Percentiles rank a stretch among this genome's conserved stretches.
phyloP scores from a whole-genome alignment of 2,888 invertebrate genomes.

The Nebria salina region DNA sequence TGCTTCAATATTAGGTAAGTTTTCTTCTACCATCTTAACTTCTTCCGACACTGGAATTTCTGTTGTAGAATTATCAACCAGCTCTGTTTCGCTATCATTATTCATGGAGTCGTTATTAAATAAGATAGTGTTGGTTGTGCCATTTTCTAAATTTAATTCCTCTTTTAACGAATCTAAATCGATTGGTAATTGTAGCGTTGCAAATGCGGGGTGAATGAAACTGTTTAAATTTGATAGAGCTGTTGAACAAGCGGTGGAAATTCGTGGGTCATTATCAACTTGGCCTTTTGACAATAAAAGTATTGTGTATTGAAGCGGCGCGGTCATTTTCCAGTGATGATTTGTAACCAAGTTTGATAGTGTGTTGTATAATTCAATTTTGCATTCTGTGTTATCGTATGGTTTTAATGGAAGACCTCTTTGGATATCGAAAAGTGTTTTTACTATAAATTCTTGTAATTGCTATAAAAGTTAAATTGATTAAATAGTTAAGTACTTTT shows the following conservation, averaged over 20 bases:
- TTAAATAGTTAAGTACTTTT: not conserved
- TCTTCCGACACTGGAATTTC: constrained; percentile 9
- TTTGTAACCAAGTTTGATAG: constrained; percentile 35
- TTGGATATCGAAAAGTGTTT: constrained; percentile 43
- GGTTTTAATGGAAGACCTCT: constrained; percentile 38
- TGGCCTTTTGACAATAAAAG: constrained; percentile 46
- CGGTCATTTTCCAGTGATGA: constrained; percentile 39
- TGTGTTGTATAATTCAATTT: constrained; percentile 45
- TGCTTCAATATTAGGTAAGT: not conserved
- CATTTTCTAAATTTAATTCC: constrained; percentile 24
- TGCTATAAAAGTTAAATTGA: constrained; percentile 30
- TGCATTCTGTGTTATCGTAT: constrained; percentile 40
- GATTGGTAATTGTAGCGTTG: constrained; percentile 33
- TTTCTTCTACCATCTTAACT: not conserved
- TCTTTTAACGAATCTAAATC: constrained; percentile 28
- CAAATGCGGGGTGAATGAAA: constrained; percentile 28
- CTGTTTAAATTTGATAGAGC: constrained; percentile 38
- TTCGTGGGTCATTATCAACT: constrained; percentile 35
- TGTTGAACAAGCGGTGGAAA: constrained; percentile 36
- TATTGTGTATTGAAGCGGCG: constrained; percentile 46
- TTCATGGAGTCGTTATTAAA: not conserved
- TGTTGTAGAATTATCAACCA: constrained; percentile 12
- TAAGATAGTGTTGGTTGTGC: not conserved
- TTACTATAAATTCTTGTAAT: constrained; percentile 43
- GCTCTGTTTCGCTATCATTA: constrained; percentile 11